These are phyloP conservation scores for Eospalax fontanierii DNA, from an alignment of 2,797 vertebrate genomes.

Conservation along the genomic window DNA sequence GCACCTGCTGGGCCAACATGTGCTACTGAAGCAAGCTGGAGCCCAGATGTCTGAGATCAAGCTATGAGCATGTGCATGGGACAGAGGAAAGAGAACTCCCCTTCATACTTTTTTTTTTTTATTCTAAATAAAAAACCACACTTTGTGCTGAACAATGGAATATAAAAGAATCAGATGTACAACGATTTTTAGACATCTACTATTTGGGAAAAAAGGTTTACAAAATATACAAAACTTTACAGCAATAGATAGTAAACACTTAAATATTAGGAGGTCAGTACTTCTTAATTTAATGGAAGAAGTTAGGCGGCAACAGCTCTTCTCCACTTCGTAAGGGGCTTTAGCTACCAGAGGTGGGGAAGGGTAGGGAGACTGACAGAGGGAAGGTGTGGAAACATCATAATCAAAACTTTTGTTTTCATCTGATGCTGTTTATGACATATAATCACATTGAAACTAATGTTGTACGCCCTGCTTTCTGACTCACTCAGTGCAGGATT, in stretches of 20 bases:
- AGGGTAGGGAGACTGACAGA: not conserved
- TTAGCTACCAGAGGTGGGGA: conserved; percentile 43
- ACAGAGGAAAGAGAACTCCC: conserved; percentile 52
- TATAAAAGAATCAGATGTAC: conserved; percentile 93
- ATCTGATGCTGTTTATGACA: conserved; percentile 17
- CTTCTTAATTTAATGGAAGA: conserved; percentile 91
- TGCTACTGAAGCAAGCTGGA: not conserved
- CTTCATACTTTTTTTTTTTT: conserved; percentile 87
- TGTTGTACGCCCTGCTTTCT: conserved; percentile 38
- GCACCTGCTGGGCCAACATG: not conserved
- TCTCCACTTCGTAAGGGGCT: conserved; percentile 70
- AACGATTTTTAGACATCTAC: conserved; percentile 91
- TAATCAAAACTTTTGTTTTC: conserved; percentile 62
- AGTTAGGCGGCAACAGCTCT: conserved; percentile 86
- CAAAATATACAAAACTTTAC: conserved; percentile 95
- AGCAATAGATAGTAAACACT: conserved; percentile 93
- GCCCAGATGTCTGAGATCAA: not conserved
- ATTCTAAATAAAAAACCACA: conserved; percentile 94
- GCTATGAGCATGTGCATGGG: not conserved
- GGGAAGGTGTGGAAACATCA: conserved; percentile 38
- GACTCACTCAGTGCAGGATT: not conserved
- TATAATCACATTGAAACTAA: conserved; percentile 11
- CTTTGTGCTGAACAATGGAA: conserved; percentile 92
- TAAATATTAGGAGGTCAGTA: conserved; percentile 92
- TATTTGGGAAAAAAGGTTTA: conserved; percentile 87